phyloP scores from a whole-genome alignment of 2,113 vertebrate species.

The Nibea coibor region DNA sequence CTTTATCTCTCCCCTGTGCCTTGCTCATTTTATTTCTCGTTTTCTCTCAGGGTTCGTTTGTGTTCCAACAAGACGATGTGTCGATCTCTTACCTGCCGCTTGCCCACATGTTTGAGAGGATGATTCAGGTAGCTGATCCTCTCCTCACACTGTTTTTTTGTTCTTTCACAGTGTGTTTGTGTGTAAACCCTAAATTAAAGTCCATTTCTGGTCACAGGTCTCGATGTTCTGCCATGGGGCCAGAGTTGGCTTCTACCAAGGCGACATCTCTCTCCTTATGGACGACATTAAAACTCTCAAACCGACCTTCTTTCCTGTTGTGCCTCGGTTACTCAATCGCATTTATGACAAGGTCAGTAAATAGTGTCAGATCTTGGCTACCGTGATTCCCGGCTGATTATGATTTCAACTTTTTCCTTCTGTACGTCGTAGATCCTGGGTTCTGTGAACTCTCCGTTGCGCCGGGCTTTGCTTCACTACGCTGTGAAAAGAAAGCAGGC shows the following conservation, averaged over 20 bases:
- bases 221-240: slow-evolving; percentile 86
- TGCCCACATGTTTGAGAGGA: slow-evolving; percentile 87
- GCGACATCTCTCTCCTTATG: slow-evolving; percentile 85
- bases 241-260: slow-evolving; percentile 86
- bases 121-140: slow-evolving; percentile 82
- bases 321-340: slow-evolving; percentile 85
- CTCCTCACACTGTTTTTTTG: neutral
- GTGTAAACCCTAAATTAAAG: slow-evolving; percentile 7
- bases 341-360: slow-evolving; percentile 86
- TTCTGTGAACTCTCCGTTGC: slow-evolving; percentile 80
- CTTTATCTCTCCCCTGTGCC: slow-evolving; percentile 68
- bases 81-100: slow-evolving; percentile 88
- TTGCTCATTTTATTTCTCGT: slow-evolving; percentile 55
- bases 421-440: slow-evolving; percentile 76
- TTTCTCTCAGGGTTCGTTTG: slow-evolving; percentile 81
- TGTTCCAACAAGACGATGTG: slow-evolving; percentile 82
- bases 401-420: neutral
- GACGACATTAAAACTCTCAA: slow-evolving; percentile 87
- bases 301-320: slow-evolving; percentile 86
- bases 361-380: neutral
- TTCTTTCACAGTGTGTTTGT: neutral
- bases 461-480: slow-evolving; percentile 81
- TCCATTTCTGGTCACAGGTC: slow-evolving; percentile 67
- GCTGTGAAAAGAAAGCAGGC: slow-evolving; percentile 85
- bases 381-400: neutral